These are phyloP conservation scores for Cinclus cinclus DNA, from an alignment of 2,113 vertebrate genomes.

Conservation along the genomic window DNA sequence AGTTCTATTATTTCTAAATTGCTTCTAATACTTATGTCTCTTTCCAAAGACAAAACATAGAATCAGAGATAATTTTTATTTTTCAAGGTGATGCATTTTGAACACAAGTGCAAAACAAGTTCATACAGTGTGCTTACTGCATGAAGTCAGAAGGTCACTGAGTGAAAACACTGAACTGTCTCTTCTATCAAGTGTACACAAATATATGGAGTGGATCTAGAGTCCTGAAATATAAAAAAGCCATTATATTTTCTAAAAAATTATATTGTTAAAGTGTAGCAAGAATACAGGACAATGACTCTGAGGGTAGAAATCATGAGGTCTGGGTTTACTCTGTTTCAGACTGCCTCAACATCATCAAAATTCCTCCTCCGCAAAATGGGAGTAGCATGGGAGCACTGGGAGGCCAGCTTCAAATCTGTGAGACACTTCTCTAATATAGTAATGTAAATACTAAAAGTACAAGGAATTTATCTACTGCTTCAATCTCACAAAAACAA, in stretches of 20 bases:
- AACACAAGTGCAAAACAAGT: not conserved
- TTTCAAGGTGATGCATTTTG: conserved; percentile 9
- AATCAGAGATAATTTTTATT: not conserved
- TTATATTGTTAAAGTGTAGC: not conserved
- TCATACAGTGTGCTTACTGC: not conserved
- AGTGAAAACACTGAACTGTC: not conserved
- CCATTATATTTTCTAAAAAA: not conserved
- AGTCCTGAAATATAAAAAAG: not conserved
- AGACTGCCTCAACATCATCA: not conserved
- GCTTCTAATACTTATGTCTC: not conserved
- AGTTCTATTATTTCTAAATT: not conserved
- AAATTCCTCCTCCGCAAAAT: not conserved
- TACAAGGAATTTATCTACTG: not conserved
- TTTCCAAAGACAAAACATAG: not conserved
- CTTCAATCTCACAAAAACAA: not conserved
- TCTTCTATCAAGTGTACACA: not conserved
- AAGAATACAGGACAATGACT: not conserved
- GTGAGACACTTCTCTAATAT: not conserved
- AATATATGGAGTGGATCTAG: not conserved
- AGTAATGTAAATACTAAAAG: not conserved
- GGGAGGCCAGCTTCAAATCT: not conserved
- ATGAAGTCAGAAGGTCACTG: not conserved
- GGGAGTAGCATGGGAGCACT: not conserved
- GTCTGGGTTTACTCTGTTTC: not conserved
- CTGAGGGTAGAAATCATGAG: not conserved